phyloP scores from a whole-genome alignment of 92 coral and sea anemone species.

The Phenganax subtilis region DNA sequence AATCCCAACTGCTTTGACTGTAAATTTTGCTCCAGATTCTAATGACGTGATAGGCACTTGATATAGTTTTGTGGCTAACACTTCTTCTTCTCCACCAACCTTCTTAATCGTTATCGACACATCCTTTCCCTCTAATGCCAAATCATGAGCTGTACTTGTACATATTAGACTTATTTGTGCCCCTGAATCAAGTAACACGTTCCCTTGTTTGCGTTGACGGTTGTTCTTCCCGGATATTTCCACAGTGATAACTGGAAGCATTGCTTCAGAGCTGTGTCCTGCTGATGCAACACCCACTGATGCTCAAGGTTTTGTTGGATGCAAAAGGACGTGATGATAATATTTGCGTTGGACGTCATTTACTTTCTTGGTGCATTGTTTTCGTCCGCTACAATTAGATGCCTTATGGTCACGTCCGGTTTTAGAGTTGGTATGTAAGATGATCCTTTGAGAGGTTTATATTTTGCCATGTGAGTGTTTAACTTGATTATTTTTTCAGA shows the following conservation, averaged over 20 bases:
- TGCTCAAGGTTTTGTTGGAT: too few relatives aligned
- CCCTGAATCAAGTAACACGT: slow-evolving; percentile 55
- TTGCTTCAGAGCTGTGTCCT: slow-evolving; percentile 14
- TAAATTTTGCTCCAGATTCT: slow-evolving; percentile 37
- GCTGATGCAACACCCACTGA: slow-evolving; percentile 25
- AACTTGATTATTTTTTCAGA: too few relatives aligned
- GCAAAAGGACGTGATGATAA: slow-evolving; percentile 25
- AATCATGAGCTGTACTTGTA: slow-evolving; percentile 31
- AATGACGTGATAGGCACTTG: slow-evolving; percentile 44
- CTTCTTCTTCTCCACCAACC: slow-evolving; percentile 55
- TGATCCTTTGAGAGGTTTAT: too few relatives aligned
- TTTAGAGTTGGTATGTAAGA: too few relatives aligned
- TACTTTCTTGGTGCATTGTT: slow-evolving; percentile 42
- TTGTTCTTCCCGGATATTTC: slow-evolving; percentile 33
- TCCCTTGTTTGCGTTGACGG: slow-evolving; percentile 39
- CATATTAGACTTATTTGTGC: slow-evolving; percentile 57
- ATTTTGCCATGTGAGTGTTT: too few relatives aligned
- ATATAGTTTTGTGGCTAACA: slow-evolving; percentile 46
- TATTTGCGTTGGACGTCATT: slow-evolving; percentile 26
- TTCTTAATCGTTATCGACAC: slow-evolving; percentile 46
- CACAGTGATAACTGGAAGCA: slow-evolving; percentile 53
- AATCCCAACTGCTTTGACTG: slow-evolving; percentile 57
- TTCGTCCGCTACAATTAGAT: slow-evolving; percentile 45
- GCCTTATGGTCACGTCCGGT: slow-evolving; percentile 51
- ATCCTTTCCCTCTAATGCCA: slow-evolving; percentile 45